Evolutionary conservation across 2,113 vertebrate species (phyloP).

Genomic region (Chaetodon trifascialis): DNA sequence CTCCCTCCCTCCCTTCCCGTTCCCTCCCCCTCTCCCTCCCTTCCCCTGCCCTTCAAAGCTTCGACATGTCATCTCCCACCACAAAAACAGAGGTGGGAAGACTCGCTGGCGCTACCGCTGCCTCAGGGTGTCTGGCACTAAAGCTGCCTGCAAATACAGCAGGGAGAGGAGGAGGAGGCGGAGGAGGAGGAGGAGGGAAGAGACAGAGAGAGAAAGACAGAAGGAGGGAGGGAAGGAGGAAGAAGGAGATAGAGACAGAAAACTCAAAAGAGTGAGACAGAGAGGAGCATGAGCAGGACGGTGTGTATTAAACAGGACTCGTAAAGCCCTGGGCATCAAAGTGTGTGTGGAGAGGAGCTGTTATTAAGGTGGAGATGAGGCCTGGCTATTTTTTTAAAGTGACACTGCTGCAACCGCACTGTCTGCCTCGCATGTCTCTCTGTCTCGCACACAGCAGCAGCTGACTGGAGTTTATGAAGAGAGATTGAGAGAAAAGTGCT

Average conservation of each 20-base stretch:
- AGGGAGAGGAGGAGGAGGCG: conserved; percentile 75
- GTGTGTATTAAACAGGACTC: conserved; percentile 76
- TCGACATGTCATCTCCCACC: conserved; percentile 89
- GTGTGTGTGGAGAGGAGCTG: conserved; percentile 70
- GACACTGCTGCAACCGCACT: conserved; percentile 53
- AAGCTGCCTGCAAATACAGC: conserved; percentile 89
- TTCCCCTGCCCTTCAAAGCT: conserved; percentile 88
- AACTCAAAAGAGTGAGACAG: conserved; percentile 49
- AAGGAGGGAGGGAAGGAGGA: conserved; percentile 58
- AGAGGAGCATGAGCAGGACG: conserved; percentile 57
- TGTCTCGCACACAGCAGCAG: conserved; percentile 52
- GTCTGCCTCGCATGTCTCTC: conserved; percentile 40
- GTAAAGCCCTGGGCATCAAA: conserved; percentile 81
- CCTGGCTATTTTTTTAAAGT: conserved; percentile 65
- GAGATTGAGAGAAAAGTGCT: conserved; percentile 12
- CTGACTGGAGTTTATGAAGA: conserved; percentile 52
- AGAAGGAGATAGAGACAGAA: conserved; percentile 71
- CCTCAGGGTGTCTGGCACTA: conserved; percentile 90
- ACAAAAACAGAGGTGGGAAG: conserved; percentile 92
- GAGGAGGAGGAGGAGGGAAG: conserved; percentile 50
- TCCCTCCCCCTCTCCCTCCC: conserved; percentile 78
- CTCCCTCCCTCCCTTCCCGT: conserved; percentile 77
- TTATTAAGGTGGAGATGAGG: conserved; percentile 80
- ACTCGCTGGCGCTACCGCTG: conserved; percentile 89
- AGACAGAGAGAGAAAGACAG: conserved; percentile 45